Percentiles rank a stretch among this genome's conserved stretches.
phyloP scores from a whole-genome alignment of 2,888 invertebrate genomes.

The Drosophila ezoana region DNA sequence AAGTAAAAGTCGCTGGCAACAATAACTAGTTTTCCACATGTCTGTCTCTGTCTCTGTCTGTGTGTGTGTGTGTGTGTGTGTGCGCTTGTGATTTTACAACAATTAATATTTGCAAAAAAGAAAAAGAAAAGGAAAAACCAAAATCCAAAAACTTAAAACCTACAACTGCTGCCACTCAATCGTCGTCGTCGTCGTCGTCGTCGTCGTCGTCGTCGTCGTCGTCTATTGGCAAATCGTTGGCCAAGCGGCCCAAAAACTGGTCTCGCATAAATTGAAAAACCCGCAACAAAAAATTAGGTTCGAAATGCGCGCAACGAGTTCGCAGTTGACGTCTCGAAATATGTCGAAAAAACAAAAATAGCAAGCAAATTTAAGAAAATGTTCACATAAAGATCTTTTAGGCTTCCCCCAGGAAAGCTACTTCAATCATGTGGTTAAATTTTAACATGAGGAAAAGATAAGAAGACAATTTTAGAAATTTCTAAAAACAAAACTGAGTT shows the following conservation, averaged over 20 bases:
- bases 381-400: too few species aligned
- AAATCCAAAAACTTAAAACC: slow-evolving; percentile 39
- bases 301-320: slow-evolving; percentile 54
- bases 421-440: too few species aligned
- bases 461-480: too few species aligned
- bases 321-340: slow-evolving; percentile 41
- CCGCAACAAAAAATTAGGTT: slow-evolving; percentile 75
- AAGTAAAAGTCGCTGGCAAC: slow-evolving; percentile 72
- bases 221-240: slow-evolving; percentile 75
- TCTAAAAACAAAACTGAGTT: too few species aligned
- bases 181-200: slow-evolving; percentile 23
- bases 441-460: too few species aligned
- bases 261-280: slow-evolving; percentile 70
- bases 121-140: slow-evolving; percentile 32
- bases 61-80: slow-evolving; percentile 9
- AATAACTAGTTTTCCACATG: slow-evolving; percentile 58
- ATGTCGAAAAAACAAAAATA: slow-evolving; percentile 48
- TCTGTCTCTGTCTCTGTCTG: neutral
- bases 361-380: slow-evolving; percentile 16
- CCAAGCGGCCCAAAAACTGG: slow-evolving; percentile 72
- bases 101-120: slow-evolving; percentile 72
- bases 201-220: slow-evolving; percentile 18
- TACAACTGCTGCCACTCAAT: slow-evolving; percentile 55
- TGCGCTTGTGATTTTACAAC: slow-evolving; percentile 58
- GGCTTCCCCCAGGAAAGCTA: too few species aligned